Percentiles rank a stretch among this genome's conserved stretches.
Evolutionary conservation across 2,888 invertebrate species (phyloP).

Genomic region (Balanococcus diminutus): DNA sequence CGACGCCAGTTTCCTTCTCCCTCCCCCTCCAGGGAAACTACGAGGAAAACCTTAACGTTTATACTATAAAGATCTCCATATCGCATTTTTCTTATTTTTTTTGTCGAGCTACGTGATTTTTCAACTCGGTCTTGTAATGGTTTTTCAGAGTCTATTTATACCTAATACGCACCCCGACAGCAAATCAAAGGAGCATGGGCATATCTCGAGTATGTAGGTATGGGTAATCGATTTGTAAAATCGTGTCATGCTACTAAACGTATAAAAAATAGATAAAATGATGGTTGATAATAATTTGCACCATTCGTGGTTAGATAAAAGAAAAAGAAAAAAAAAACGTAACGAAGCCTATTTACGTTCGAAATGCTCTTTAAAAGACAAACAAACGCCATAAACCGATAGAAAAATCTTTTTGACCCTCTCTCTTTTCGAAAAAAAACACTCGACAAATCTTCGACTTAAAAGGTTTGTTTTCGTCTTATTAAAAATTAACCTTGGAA

Average conservation of each 20-base stretch:
- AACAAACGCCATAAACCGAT: not conserved
- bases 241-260: not conserved
- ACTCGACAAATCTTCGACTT: not conserved
- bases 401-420: not conserved
- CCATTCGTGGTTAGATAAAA: not conserved
- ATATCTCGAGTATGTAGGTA: not conserved
- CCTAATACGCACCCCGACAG: not conserved
- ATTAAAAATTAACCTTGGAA: slow-evolving; percentile 6
- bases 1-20: not conserved
- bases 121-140: slow-evolving; percentile 12
- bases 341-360: not conserved
- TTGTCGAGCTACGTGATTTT: slow-evolving; percentile 3
- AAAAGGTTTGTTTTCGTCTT: not conserved
- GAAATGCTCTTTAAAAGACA: not conserved
- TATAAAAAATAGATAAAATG: slow-evolving; percentile 24
- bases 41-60: not conserved
- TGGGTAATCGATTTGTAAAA: not conserved
- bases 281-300: not conserved
- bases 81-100: slow-evolving; percentile 10
- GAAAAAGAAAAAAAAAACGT: not conserved
- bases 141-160: not conserved
- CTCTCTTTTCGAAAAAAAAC: not conserved
- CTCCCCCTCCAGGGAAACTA: not conserved
- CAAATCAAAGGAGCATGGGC: not conserved
- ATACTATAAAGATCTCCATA: not conserved